Percentiles rank a stretch among this genome's conserved stretches.
These are phyloP conservation scores for Delia radicum DNA, from an alignment of 1,140 invertebrate genomes.

Conservation along the genomic window DNA sequence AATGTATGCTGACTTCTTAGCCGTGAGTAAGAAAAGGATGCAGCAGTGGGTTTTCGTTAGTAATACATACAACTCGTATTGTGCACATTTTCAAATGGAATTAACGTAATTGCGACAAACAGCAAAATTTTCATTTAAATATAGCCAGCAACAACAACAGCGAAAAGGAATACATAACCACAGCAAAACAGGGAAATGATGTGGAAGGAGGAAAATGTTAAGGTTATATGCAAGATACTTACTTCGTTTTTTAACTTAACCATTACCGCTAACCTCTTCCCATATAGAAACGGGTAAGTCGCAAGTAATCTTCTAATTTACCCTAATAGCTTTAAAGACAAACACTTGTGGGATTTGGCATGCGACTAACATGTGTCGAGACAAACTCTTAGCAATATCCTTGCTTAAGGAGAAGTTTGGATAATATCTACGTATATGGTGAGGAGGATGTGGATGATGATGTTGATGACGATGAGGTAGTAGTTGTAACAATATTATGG, in stretches of 20 bases:
- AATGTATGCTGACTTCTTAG: background rate
- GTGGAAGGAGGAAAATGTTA: background rate
- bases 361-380: slow-evolving; percentile 17
- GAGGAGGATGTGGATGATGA: too few species aligned
- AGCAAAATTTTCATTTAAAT: background rate
- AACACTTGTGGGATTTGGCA: slow-evolving; percentile 23
- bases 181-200: background rate
- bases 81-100: background rate
- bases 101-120: slow-evolving; percentile 10
- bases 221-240: background rate
- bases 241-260: too few species aligned
- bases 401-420: background rate
- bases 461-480: background rate
- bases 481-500: background rate
- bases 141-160: background rate
- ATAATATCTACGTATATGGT: background rate
- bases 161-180: background rate
- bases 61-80: background rate
- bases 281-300: background rate
- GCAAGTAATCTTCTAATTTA: slow-evolving; percentile 23
- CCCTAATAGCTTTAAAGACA: slow-evolving; percentile 21
- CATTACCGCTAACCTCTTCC: background rate
- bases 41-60: background rate
- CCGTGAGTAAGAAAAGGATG: background rate
- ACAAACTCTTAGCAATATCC: too few species aligned